A percentile compares a stretch with the other conserved stretches of the same genome.
Conservation (phyloP, 1,140 invertebrate species). For the Orius laevigatus region DNA sequence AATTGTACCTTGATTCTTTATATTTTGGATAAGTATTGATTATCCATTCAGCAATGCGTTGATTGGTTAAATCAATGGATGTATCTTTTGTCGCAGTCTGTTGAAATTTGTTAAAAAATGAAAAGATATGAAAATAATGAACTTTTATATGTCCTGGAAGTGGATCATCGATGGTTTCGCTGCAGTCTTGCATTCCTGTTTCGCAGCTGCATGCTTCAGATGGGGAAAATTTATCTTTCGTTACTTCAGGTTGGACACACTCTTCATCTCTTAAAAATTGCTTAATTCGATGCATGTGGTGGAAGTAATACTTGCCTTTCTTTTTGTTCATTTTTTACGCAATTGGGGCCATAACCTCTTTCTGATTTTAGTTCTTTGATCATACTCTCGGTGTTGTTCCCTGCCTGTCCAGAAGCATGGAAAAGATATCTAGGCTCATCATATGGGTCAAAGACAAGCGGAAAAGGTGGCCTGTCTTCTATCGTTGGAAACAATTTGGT, state of each 20-base stretch:
- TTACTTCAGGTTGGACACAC: background rate
- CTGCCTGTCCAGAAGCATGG: background rate
- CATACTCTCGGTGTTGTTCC: no score
- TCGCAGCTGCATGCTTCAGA: conserved; percentile 18
- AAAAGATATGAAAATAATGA: conserved; percentile 10
- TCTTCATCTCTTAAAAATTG: conserved; percentile 5
- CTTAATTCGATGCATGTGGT: background rate
- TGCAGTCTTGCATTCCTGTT: conserved; percentile 19
- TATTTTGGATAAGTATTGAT: conserved; percentile 20
- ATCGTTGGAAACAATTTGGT: conserved; percentile 19
- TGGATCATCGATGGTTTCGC: conserved; percentile 15
- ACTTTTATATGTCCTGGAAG: conserved; percentile 16
- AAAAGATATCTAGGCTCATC: background rate
- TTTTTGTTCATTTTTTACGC: no score
- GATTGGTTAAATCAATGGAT: conserved; percentile 19
- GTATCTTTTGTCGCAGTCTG: conserved; percentile 19
- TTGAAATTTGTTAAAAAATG: conserved; percentile 7
- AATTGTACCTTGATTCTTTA: conserved; percentile 5
- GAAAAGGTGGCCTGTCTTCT: conserved; percentile 13
- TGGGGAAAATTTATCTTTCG: background rate
- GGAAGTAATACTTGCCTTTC: background rate
- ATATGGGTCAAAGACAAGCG: conserved; percentile 18
- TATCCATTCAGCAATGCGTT: conserved; percentile 21
- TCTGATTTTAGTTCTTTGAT: no score
- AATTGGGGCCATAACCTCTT: no score